Evolutionary conservation across 2,797 vertebrate species (phyloP), one percentile per base, ranked within the genome.

Genomic region (Danio tinwini): DNA sequence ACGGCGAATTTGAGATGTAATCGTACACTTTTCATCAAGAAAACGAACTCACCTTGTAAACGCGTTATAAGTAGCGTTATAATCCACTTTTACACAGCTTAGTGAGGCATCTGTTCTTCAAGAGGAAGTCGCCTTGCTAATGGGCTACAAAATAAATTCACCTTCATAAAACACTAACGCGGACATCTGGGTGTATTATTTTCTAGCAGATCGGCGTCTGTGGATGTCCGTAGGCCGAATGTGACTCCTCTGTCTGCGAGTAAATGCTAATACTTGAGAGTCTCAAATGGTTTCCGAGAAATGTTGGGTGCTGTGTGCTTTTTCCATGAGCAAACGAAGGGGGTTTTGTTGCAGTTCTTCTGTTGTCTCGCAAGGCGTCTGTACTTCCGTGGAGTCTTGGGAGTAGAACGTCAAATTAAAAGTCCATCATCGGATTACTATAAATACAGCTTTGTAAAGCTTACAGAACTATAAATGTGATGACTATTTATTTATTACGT

Each of bases 261-360:
- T 45, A 37, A 40, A 72, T 13, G 49, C 19, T 63, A 44, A 42
- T 13, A 73, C 37, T 29, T 61, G 0, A 55, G 17, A 70, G 37
- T 5, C 14, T 79, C 37, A 42, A 59, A 49, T 1, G 6, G 39
- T 39, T 73, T 55, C 68, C 58, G 17, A 19, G 68, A 79, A 79
- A 72, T 14, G 13, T 47, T 44, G 67, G n/a, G 67, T 5, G 39
- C 40, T 68, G 75, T 61, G 67, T 78, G 42, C 55, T 72, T 70
- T 78, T 72, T 80, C 77, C 69, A 80, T 64, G 47, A 73, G 77
- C 77, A 11, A 71, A 71, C 67, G 67, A 45, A 62, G 59, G 47
- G 42, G 64, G 14, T 52, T 67, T 70, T 53, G 64, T 58, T 69
- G 55, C 72, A 63, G 68, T 73, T 72, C 76, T 71, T 63, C 68